Evolutionary conservation across 2,888 invertebrate genomes (phyloP), one percentile per base, ranked within the genome.

Genomic region (Aleiodes leptofemur): DNA sequence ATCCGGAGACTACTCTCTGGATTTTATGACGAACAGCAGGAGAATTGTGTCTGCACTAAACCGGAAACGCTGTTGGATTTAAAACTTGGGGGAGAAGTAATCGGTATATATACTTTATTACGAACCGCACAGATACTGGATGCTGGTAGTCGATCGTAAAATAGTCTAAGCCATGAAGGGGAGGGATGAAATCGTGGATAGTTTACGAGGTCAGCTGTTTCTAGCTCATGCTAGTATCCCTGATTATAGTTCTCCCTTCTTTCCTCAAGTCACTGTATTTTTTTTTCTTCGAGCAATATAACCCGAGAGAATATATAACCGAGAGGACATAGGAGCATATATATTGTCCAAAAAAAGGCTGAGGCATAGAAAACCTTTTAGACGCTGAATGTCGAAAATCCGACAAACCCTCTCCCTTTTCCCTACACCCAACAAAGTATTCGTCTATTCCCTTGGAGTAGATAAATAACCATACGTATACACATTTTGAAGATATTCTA

Each of bases 201-300:
- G 50, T 72, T 72, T 72, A 72, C 59, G 72, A 72, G 72, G 72
- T 72, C 72, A 72, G 72, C 72, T 43, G 61, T 59, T 59, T 59
- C 59, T 59, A 14, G 43, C 31, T 14, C 50, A 13, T 53, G 50
- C 57, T 43, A 72, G 61, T 72, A 51, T 61, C 61, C 48, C 34
- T 34, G 61, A 72, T 72, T 61, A 64, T 64, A 16, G 61, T 48
- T 16, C 72, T 59, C 51, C 61, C 51, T 51, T 8, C 53, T n/a
- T n/a, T 69, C 11, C 14, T 55, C 55, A 23, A 23, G 23, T 23
- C 23, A 23, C 23, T 23, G 23, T 23, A 23, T 23, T 23, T 23
- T 23, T 16, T 43, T 43, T 43, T 43, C 43, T 43, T 43, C 43
- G 9, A 43, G 43, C 43, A 43, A 43, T 43, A 9, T 43, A 43